Conservation (phyloP, 2,113 vertebrate genomes). For the Amblyopsis rosae region DNA sequence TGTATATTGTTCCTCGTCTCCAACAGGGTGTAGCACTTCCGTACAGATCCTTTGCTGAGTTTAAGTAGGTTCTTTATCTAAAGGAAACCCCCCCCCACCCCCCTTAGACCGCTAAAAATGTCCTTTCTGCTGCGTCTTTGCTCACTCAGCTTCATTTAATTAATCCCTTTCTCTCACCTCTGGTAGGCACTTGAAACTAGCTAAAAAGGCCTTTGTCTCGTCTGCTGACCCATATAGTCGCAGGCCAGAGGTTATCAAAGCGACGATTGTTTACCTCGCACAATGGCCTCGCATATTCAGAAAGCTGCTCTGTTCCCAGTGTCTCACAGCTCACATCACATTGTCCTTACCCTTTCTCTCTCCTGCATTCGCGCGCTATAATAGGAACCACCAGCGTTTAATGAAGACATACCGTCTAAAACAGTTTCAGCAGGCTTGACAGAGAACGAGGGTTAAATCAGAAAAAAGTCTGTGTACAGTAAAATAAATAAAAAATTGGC, state of each 20-base stretch:
- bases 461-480: constrained; percentile 9
- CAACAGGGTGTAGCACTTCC: not conserved
- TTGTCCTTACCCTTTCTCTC: not conserved
- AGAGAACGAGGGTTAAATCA: constrained; percentile 30
- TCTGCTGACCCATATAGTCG: constrained; percentile 28
- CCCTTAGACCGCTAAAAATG: constrained; percentile 12
- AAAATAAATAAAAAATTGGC: constrained; percentile 37
- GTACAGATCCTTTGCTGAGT: not conserved
- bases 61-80: constrained; percentile 12
- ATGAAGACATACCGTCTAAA: not conserved
- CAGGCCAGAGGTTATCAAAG: constrained; percentile 68
- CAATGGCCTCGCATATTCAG: constrained; percentile 51
- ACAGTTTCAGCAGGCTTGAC: not conserved
- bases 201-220: constrained; percentile 31
- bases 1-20: not conserved
- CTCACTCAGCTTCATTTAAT: constrained; percentile 51
- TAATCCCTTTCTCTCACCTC: constrained; percentile 49
- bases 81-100: not conserved
- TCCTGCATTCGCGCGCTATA: not conserved
- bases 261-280: constrained; percentile 61
- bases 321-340: not conserved
- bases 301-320: constrained; percentile 6
- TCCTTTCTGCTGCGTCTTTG: constrained; percentile 2
- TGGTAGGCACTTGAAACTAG: constrained; percentile 31
- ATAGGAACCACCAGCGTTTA: not conserved